phyloP scores from a whole-genome alignment of 2,113 vertebrate genomes.

The Hippocampus mohnikei region DNA sequence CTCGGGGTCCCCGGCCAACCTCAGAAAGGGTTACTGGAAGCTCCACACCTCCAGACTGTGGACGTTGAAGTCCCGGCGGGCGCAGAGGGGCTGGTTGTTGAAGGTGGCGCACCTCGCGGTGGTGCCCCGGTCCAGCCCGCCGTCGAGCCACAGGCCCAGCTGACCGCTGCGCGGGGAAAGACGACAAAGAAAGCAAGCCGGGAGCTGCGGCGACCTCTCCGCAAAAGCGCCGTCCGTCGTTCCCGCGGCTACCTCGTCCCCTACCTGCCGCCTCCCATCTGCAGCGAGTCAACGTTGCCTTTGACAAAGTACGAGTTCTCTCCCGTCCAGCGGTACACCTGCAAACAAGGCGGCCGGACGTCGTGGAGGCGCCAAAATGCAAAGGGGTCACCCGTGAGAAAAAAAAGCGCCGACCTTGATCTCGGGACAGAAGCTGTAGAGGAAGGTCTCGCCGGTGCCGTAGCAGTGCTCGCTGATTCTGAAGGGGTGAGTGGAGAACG shows the following conservation, averaged over 20 bases:
- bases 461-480: constrained; percentile 95
- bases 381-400: background rate
- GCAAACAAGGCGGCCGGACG: constrained; percentile 10
- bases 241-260: constrained; percentile 16
- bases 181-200: no score
- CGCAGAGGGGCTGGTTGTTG: constrained; percentile 89
- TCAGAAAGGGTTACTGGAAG: constrained; percentile 86
- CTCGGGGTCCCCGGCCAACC: background rate
- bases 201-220: no score
- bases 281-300: constrained; percentile 88
- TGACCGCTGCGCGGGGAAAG: constrained; percentile 74
- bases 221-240: no score
- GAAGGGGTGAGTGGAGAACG: constrained; percentile 92
- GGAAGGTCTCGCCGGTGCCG: constrained; percentile 96
- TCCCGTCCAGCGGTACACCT: constrained; percentile 95
- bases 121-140: constrained; percentile 88
- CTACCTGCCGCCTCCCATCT: constrained; percentile 95
- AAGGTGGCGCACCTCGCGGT: constrained; percentile 93
- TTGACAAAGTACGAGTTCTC: constrained; percentile 99
- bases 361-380: no score
- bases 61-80: constrained; percentile 93
- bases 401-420: constrained; percentile 77
- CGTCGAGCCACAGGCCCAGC: constrained; percentile 94
- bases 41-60: constrained; percentile 95
- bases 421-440: constrained; percentile 92